Conservation (phyloP, 1,140 invertebrate genomes). For the Paralvinella palmiformis region DNA sequence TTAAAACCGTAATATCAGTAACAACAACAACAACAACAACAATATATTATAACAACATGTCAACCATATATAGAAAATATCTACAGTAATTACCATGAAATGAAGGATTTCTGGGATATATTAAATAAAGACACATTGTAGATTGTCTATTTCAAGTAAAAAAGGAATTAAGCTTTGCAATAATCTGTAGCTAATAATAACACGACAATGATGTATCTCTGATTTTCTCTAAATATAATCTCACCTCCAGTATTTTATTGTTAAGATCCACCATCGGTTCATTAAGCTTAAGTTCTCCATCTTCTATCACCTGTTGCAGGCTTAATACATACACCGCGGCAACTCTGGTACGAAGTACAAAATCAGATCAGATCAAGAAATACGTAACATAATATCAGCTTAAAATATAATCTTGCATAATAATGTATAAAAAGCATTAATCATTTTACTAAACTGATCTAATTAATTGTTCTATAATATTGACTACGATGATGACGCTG, state of each 20-base stretch:
- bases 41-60: background rate
- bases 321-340: slow-evolving; percentile 62
- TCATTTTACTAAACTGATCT: background rate
- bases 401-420: background rate
- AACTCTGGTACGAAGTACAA: slow-evolving; percentile 37
- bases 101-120: background rate
- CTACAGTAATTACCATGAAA: background rate
- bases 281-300: slow-evolving; percentile 58
- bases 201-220: slow-evolving; percentile 29
- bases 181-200: background rate
- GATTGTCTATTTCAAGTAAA: background rate
- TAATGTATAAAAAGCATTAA: background rate
- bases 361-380: background rate
- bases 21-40: too few species aligned
- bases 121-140: background rate
- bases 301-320: slow-evolving; percentile 60
- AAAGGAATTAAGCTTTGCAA: background rate
- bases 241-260: slow-evolving; percentile 53
- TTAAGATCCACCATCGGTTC: slow-evolving; percentile 65
- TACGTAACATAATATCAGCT: background rate
- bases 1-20: too few species aligned
- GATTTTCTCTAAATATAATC: background rate
- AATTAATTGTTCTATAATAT: background rate
- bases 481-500: background rate
- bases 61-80: background rate